phyloP scores from a whole-genome alignment of 1,140 invertebrate species.

The Rhopalosiphum padi region DNA sequence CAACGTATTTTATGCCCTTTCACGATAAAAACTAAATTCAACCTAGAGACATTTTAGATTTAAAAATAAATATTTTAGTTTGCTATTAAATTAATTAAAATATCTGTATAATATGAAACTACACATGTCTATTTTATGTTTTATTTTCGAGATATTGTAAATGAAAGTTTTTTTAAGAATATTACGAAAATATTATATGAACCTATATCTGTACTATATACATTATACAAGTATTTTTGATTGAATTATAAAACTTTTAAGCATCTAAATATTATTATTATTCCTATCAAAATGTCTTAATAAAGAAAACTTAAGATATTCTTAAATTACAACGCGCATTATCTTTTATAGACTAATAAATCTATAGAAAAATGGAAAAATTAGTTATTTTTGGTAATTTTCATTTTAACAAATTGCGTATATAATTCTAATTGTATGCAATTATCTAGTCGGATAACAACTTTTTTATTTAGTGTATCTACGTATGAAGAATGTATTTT shows the following conservation, averaged over 20 bases:
- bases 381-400: not conserved
- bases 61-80: not conserved
- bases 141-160: not conserved
- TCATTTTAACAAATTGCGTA: not conserved
- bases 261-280: not conserved
- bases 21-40: not conserved
- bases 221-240: not conserved
- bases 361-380: not conserved
- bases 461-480: not conserved
- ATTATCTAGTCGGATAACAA: not conserved
- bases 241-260: not conserved
- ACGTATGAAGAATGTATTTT: not conserved
- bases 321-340: not conserved
- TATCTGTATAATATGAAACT: not conserved
- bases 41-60: not conserved
- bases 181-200: not conserved
- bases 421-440: not conserved
- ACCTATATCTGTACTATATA: not conserved
- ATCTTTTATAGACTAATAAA: not conserved
- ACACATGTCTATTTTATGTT: too few relatives aligned
- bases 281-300: not conserved
- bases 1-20: not conserved
- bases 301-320: not conserved
- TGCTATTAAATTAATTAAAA: not conserved
- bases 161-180: not conserved